Percentiles rank a stretch among this genome's conserved stretches.
These are phyloP conservation scores for Conistra vaccinii DNA, from an alignment of 2,888 invertebrate genomes.

Conservation along the genomic window DNA sequence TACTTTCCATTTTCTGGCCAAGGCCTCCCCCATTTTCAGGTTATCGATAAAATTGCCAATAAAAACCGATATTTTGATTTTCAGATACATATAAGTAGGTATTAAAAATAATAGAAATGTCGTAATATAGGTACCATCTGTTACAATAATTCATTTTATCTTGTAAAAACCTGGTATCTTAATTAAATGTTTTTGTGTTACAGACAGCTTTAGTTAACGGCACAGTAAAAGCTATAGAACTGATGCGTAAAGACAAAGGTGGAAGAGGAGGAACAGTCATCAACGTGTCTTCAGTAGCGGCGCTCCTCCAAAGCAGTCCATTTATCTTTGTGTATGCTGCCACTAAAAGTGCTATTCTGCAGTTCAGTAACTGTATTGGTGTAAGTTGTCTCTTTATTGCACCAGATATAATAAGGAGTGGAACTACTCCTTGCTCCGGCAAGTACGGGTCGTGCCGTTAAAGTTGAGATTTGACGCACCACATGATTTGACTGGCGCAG, in stretches of 20 bases:
- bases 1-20: background rate
- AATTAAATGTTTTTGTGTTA: background rate
- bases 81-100: no score
- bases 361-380: constrained; percentile 72
- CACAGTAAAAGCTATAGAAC: constrained; percentile 44
- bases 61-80: no score
- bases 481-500: no score
- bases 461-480: no score
- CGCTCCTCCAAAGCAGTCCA: constrained; percentile 57
- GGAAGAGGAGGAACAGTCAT: constrained; percentile 72
- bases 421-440: background rate
- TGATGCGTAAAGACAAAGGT: constrained; percentile 66
- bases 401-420: background rate
- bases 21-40: background rate
- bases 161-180: no score
- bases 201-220: constrained; percentile 70
- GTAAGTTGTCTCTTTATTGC: constrained; percentile 45
- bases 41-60: no score
- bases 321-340: constrained; percentile 65
- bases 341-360: constrained; percentile 72
- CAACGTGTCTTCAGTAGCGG: constrained; percentile 72
- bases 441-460: no score
- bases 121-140: no score
- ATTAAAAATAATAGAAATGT: no score
- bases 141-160: no score